phyloP scores from a whole-genome alignment of 1,140 invertebrate species.

The Drosophila pachea region DNA sequence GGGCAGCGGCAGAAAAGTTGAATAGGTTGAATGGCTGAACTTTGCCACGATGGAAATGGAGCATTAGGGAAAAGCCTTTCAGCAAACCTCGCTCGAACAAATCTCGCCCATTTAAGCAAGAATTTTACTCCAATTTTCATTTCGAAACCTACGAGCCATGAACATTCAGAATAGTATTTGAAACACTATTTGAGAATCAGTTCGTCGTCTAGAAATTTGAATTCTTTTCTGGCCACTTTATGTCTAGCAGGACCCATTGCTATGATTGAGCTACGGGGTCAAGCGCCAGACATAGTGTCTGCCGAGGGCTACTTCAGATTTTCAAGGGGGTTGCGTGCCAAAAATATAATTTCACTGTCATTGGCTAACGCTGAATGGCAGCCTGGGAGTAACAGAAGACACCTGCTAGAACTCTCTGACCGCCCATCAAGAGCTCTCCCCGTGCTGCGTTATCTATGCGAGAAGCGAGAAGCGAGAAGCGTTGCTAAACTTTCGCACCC shows the following conservation, averaged over 20 bases:
- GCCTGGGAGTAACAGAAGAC: conserved; percentile 13
- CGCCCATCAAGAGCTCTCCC: conserved; percentile 27
- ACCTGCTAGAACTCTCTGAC: conserved; percentile 33
- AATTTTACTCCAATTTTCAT: neutral
- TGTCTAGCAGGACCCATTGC: conserved; percentile 13
- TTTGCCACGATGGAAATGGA: conserved; percentile 47
- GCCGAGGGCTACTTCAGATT: conserved; percentile 39
- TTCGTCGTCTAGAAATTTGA: no score
- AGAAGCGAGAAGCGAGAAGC: conserved; percentile 7
- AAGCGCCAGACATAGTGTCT: conserved; percentile 41
- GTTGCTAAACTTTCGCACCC: conserved; percentile 71
- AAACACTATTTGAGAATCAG: no score
- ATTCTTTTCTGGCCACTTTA: neutral
- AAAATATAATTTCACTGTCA: conserved; percentile 12
- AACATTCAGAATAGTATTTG: no score
- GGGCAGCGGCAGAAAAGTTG: neutral
- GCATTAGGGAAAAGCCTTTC: conserved; percentile 39
- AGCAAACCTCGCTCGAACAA: conserved; percentile 7
- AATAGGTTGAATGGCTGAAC: conserved; percentile 44
- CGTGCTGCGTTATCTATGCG: conserved; percentile 34
- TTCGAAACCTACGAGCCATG: no score
- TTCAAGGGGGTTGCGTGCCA: conserved; percentile 8
- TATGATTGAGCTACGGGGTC: conserved; percentile 48
- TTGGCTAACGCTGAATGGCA: neutral
- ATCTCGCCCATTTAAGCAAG: neutral